Conservation (phyloP, 1,140 invertebrate species). For the Drosophila kepulauana region DNA sequence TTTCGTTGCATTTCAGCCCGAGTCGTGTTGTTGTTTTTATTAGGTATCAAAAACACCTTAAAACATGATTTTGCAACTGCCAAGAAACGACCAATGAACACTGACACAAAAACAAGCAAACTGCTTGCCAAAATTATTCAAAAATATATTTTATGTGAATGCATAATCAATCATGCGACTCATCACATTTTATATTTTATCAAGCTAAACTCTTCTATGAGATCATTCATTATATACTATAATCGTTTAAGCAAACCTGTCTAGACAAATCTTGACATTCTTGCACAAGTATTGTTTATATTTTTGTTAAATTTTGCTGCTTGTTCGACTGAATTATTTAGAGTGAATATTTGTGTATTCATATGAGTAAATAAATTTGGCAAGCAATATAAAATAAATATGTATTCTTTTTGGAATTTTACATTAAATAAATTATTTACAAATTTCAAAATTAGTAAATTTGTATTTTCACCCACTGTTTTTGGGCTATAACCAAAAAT, state of each 20-base stretch:
- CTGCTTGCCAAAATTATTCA: neutral
- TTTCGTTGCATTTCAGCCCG: constrained; percentile 54
- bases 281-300: neutral
- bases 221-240: neutral
- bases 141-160: constrained; percentile 1
- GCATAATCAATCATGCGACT: no score
- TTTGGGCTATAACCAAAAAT: constrained; percentile 41
- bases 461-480: constrained; percentile 51
- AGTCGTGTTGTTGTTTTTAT: constrained; percentile 79
- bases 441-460: constrained; percentile 15
- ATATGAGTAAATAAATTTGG: neutral
- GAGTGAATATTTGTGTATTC: neutral
- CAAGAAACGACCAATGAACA: constrained; percentile 58
- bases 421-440: constrained; percentile 15
- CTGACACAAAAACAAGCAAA: constrained; percentile 40
- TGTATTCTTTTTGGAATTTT: neutral
- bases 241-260: constrained; percentile 15
- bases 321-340: constrained; percentile 3
- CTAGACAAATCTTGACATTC: neutral
- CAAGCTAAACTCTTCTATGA: neutral
- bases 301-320: neutral
- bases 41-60: constrained; percentile 83
- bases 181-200: neutral
- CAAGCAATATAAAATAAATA: neutral
- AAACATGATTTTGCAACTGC: constrained; percentile 83